Conservation (phyloP, 2,797 vertebrate genomes). For the Zalophus californianus region DNA sequence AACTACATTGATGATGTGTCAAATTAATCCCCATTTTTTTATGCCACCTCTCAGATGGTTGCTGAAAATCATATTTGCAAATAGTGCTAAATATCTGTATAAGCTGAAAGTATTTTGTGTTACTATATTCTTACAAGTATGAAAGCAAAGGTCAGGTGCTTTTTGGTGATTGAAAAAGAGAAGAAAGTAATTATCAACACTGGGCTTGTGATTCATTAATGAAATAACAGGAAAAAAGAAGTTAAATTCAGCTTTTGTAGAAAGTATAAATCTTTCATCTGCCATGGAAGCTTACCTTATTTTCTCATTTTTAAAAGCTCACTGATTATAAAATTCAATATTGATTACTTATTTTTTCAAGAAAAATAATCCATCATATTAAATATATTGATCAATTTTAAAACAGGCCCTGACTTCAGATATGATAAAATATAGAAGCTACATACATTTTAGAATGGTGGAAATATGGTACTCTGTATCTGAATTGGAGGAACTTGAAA, state of each 20-base stretch:
- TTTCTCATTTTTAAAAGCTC: background rate
- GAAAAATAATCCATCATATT: background rate
- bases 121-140: background rate
- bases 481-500: background rate
- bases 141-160: background rate
- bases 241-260: background rate
- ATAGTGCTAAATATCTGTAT: background rate
- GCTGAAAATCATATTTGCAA: constrained; percentile 33
- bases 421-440: background rate
- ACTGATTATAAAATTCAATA: background rate
- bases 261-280: background rate
- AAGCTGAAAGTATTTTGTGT: background rate
- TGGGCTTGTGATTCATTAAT: constrained; percentile 3
- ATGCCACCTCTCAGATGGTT: background rate
- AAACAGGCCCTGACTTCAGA: background rate
- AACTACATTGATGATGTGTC: background rate
- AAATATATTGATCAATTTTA: background rate
- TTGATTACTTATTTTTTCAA: background rate
- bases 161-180: background rate
- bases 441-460: background rate
- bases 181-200: background rate
- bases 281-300: background rate
- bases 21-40: background rate
- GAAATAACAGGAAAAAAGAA: background rate
- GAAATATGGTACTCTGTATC: background rate